These are phyloP conservation scores for Dinoponera quadriceps DNA, from an alignment of 1,140 invertebrate species.

Conservation along the genomic window DNA sequence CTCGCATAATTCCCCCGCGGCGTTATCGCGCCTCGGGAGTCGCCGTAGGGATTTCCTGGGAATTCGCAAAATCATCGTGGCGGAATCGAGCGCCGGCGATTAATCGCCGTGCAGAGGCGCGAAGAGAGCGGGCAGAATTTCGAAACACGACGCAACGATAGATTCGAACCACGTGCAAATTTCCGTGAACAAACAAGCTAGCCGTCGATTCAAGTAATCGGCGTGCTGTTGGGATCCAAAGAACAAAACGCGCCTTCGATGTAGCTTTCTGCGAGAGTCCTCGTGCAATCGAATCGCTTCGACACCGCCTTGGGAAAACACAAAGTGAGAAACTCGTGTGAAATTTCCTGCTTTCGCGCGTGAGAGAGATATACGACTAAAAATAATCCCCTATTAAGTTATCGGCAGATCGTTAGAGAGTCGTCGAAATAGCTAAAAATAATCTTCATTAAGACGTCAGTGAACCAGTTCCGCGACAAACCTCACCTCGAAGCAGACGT, in stretches of 20 bases:
- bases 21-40: constrained; percentile 33
- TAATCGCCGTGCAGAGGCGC: constrained; percentile 26
- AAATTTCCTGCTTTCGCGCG: too few relatives aligned
- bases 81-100: constrained; percentile 59
- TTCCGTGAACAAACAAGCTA: too few relatives aligned
- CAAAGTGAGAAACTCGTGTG: too few relatives aligned
- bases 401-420: not conserved
- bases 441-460: not conserved
- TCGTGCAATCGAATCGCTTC: too few relatives aligned
- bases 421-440: not conserved
- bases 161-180: not conserved
- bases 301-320: too few relatives aligned
- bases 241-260: too few relatives aligned
- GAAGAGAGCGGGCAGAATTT: constrained; percentile 14
- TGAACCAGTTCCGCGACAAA: constrained; percentile 7
- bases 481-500: not conserved
- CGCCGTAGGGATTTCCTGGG: constrained; percentile 37
- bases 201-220: too few relatives aligned
- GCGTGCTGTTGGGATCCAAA: too few relatives aligned
- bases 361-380: not conserved
- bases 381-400: constrained; percentile 2
- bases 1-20: constrained; percentile 31
- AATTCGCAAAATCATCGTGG: constrained; percentile 42
- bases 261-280: too few relatives aligned
- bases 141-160: not conserved